A percentile compares a stretch with the other conserved stretches of the same genome.
Evolutionary conservation across 2,113 vertebrate genomes (phyloP).

Genomic region (Ceyx cyanopectus): DNA sequence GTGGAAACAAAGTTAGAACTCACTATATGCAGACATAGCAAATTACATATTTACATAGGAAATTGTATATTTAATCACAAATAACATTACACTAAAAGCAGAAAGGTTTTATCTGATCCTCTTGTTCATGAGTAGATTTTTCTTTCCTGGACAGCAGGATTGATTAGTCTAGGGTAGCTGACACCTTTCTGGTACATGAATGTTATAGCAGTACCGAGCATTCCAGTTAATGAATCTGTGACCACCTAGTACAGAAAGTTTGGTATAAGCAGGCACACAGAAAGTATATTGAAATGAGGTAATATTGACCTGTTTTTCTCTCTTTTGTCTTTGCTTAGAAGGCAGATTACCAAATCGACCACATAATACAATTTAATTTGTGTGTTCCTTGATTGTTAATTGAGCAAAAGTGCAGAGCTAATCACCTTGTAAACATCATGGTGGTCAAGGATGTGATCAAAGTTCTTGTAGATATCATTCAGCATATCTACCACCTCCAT

Average conservation of each 20-base stretch:
- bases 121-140: not conserved
- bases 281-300: not conserved
- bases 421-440: conserved; percentile 98
- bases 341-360: not conserved
- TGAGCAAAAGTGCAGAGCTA: not conserved
- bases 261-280: not conserved
- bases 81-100: not conserved
- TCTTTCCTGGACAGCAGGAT: not conserved
- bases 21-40: not conserved
- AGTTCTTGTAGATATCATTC: conserved; percentile 96
- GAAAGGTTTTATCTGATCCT: not conserved
- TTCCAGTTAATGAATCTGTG: not conserved
- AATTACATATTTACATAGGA: not conserved
- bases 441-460: conserved; percentile 94
- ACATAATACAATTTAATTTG: not conserved
- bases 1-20: conserved; percentile 27
- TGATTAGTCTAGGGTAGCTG: not conserved
- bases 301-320: not conserved
- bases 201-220: not conserved
- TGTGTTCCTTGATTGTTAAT: not conserved
- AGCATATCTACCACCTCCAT: conserved; percentile 99
- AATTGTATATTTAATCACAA: not conserved
- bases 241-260: not conserved
- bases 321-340: conserved; percentile 2
- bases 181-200: not conserved